Base-by-base conservation (phyloP, 2,888 invertebrate species). In the Campoplex nolae region DNA sequence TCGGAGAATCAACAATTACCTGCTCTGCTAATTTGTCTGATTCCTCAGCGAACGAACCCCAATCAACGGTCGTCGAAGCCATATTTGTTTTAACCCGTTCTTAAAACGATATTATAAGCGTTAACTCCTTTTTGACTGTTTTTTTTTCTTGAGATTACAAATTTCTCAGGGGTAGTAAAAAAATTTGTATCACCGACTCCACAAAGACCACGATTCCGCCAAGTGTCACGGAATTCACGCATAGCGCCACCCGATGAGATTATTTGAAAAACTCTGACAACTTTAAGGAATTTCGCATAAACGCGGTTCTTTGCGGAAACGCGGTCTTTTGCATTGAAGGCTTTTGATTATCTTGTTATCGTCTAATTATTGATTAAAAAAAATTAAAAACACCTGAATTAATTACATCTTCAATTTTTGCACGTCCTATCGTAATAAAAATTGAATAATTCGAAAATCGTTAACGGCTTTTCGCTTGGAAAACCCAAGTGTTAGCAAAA, bases 41-140 rank as follows among this genome's bases (percentile, higher is more conserved):
- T 88, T 95, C 95, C 23, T 95, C 95, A 0, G 95, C 94, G 86
- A 94, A 95, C 90, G 95, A 95, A 2, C 95, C 95, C 96, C 96
- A 96, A 89, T 96, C 95, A 32, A 95, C 92, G 90, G 95, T 95
- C 80, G 93, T 79, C 28, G 93, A 91, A 74, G 93, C 89, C 94
- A 94, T 94, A 65, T 82, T n/a, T 67, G 68, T 74, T 80, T 83
- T 6, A 81, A 84, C 54, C n/a, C 13, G 74, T 38, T 45, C 38
- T 35, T 35, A 58, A 7, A 68, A 38, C 18, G 35, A 67, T 32
- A 11, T 51, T 35, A 0, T 28, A 67, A 62, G 35, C n/a, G 38
- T 38, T 23, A 65, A 32, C 42, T 18, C 38, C 6, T 38, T 38
- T 38, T 38, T 38, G 38, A 38, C 38, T 38, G 38, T 38, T 38